phyloP scores from a whole-genome alignment of 2,797 vertebrate species.

The Peromyscus eremicus region DNA sequence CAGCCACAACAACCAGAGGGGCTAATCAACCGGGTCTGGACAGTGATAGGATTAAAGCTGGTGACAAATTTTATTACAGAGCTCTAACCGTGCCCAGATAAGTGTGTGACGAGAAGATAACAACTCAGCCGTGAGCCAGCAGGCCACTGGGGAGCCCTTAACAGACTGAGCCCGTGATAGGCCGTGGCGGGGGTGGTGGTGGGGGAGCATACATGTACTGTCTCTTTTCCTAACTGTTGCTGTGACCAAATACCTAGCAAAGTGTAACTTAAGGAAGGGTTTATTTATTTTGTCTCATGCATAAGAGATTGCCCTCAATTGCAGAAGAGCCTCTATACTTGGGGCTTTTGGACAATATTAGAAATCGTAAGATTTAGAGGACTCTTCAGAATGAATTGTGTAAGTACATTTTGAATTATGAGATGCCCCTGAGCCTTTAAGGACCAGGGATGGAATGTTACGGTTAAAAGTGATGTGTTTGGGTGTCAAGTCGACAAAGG shows the following conservation, averaged over 20 bases:
- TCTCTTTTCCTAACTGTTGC: background rate
- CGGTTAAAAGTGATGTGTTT: background rate
- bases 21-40: conserved; percentile 69
- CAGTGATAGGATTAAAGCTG: conserved; percentile 75
- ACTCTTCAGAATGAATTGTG: background rate
- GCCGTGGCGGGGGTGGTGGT: fast-evolving
- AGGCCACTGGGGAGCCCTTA: conserved; percentile 58
- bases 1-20: conserved; percentile 75
- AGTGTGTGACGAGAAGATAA: conserved; percentile 71
- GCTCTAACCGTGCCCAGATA: conserved; percentile 78
- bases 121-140: conserved; percentile 69
- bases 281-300: background rate
- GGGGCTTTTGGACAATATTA: background rate
- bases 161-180: conserved; percentile 60
- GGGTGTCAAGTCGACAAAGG: background rate
- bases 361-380: background rate
- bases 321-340: background rate
- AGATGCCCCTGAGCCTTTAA: background rate
- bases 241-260: background rate
- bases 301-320: background rate
- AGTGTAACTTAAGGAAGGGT: background rate
- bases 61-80: conserved; percentile 80
- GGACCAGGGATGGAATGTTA: background rate
- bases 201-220: fast-evolving
- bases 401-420: background rate